A percentile compares a stretch with the other conserved stretches of the same genome.
phyloP scores from a whole-genome alignment of 2,888 invertebrate species.

The Crioceris asparagi region DNA sequence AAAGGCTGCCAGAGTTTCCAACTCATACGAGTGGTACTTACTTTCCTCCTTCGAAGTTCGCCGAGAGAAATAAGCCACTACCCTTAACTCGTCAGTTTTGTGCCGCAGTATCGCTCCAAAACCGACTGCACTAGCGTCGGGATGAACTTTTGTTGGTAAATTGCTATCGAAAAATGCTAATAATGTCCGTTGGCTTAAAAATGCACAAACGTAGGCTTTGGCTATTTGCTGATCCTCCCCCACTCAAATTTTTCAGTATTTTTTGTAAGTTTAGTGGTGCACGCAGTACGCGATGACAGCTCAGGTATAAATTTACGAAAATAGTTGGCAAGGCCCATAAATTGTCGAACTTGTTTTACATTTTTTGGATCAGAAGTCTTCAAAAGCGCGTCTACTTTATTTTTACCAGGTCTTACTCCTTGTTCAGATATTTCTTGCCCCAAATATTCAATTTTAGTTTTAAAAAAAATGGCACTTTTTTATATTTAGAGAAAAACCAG shows the following conservation, averaged over 20 bases:
- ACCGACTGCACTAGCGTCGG: conserved; percentile 21
- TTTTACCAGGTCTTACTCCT: conserved; percentile 20
- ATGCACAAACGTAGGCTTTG: conserved; percentile 5
- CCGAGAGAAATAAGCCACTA: conserved; percentile 27
- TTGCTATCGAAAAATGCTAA: conserved; percentile 16
- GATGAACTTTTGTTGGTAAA: conserved; percentile 22
- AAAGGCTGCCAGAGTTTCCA: conserved; percentile 30
- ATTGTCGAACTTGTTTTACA: conserved; percentile 16
- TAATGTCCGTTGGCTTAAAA: conserved; percentile 8
- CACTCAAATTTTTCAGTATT: conserved; percentile 7
- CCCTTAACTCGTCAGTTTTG: conserved; percentile 13
- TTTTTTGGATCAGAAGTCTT: conserved; percentile 20
- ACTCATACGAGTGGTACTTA: conserved; percentile 29
- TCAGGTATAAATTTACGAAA: conserved; percentile 26
- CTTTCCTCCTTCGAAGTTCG: conserved; percentile 26
- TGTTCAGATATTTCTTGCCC: conserved; percentile 21
- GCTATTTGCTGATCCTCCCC: conserved; percentile 9
- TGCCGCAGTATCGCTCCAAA: conserved; percentile 23
- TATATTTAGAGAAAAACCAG: conserved; percentile 9
- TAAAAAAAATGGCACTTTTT: conserved; percentile 14
- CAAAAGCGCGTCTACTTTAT: conserved; percentile 21
- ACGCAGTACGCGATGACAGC: conserved; percentile 17
- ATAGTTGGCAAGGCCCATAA: conserved; percentile 20
- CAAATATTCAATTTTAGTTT: conserved; percentile 19
- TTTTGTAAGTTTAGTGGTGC: conserved; percentile 10